Conservation (phyloP, 2,113 vertebrate species). For the Lota lota region DNA sequence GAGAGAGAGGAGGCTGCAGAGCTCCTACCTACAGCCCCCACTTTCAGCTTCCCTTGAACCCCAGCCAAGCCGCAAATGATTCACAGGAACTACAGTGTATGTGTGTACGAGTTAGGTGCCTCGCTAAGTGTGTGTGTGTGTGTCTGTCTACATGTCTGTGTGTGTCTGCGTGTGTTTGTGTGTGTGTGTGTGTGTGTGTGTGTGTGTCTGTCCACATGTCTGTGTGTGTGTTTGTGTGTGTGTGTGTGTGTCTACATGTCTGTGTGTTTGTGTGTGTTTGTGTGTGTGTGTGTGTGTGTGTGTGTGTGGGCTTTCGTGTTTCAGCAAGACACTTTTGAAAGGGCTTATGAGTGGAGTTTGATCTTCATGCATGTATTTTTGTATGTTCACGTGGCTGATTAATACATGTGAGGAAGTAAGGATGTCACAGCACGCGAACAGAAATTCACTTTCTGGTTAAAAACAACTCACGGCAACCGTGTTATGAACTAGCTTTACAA, state of each 20-base stretch:
- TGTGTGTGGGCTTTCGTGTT: slow-evolving; percentile 14
- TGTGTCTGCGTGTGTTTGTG: too few species aligned
- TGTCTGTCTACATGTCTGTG: neutral
- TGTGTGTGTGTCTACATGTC: slow-evolving; percentile 21
- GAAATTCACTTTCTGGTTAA: too few species aligned
- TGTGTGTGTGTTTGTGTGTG: neutral
- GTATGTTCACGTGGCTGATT: slow-evolving; percentile 2
- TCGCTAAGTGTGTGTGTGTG: too few species aligned
- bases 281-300: neutral
- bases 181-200: slow-evolving; percentile 19
- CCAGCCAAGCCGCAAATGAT: slow-evolving; percentile 67
- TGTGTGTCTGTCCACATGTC: slow-evolving; percentile 19
- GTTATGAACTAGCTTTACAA: too few species aligned
- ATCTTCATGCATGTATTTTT: neutral
- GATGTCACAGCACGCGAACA: too few species aligned
- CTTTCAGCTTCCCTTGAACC: slow-evolving; percentile 66
- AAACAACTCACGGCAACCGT: too few species aligned
- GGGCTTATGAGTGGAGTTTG: too few species aligned
- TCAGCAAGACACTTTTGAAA: neutral
- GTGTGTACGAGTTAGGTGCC: neutral
- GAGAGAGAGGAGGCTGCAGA: slow-evolving; percentile 62
- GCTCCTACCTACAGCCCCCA: slow-evolving; percentile 62
- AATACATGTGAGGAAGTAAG: too few species aligned
- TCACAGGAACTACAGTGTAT: slow-evolving; percentile 49
- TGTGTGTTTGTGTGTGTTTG: too few species aligned